These are phyloP conservation scores for Halcyon senegalensis DNA, from an alignment of 2,113 vertebrate species.

Conservation along the genomic window DNA sequence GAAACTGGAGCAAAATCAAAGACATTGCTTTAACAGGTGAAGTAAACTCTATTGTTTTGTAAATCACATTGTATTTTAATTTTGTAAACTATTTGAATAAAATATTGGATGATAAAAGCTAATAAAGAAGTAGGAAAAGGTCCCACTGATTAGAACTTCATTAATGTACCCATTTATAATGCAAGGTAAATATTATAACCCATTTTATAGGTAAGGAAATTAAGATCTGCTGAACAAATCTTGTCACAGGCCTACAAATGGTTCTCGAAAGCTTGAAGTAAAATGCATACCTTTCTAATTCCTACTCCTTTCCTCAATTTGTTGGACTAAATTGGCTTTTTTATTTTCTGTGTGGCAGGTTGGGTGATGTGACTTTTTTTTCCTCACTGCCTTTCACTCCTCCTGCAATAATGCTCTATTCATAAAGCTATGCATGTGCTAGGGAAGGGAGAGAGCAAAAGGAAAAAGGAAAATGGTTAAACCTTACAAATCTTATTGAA, in stretches of 20 bases:
- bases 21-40: not conserved
- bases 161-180: not conserved
- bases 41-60: not conserved
- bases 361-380: not conserved
- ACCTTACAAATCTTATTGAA: not conserved
- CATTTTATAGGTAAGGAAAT: not conserved
- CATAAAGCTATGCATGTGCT: not conserved
- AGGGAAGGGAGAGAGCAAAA: not conserved
- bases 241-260: not conserved
- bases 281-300: not conserved
- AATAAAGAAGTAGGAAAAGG: not conserved
- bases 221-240: not conserved
- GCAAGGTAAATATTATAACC: not conserved
- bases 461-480: not conserved
- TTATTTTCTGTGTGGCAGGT: not conserved
- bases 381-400: not conserved
- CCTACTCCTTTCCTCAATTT: not conserved
- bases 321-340: not conserved
- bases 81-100: not conserved
- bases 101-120: not conserved
- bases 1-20: not conserved
- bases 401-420: not conserved
- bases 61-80: not conserved
- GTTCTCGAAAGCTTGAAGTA: not conserved
- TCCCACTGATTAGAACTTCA: not conserved